Evolutionary conservation across 2,113 vertebrate species (phyloP).

Genomic region (Tinamus guttatus): DNA sequence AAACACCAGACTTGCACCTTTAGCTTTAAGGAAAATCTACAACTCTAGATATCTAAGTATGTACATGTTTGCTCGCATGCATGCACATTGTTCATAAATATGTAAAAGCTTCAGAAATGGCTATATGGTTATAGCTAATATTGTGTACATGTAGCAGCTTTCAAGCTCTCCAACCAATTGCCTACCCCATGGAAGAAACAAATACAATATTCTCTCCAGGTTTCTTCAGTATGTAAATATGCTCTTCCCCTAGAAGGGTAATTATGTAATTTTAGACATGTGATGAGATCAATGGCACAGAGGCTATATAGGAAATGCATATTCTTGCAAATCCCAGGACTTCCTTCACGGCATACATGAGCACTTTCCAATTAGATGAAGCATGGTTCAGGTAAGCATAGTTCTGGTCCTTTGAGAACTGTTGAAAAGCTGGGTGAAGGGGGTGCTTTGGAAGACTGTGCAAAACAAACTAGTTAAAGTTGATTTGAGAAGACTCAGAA

Average conservation of each 20-base stretch:
- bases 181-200: background rate
- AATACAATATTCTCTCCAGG: background rate
- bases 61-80: background rate
- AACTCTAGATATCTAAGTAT: accelerated
- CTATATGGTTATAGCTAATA: background rate
- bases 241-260: accelerated
- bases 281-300: accelerated
- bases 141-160: background rate
- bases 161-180: accelerated
- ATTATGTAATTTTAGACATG: background rate
- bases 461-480: background rate
- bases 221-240: background rate
- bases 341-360: background rate
- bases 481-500: background rate
- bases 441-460: background rate
- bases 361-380: accelerated
- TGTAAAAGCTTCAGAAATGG: background rate
- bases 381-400: background rate
- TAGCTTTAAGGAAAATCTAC: background rate
- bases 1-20: background rate
- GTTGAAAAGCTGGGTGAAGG: background rate
- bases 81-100: background rate
- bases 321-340: background rate
- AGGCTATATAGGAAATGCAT: background rate
- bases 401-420: background rate